Evolutionary conservation across 2,797 vertebrate species (phyloP).

Genomic region (Hapalemur alaotrensis): DNA sequence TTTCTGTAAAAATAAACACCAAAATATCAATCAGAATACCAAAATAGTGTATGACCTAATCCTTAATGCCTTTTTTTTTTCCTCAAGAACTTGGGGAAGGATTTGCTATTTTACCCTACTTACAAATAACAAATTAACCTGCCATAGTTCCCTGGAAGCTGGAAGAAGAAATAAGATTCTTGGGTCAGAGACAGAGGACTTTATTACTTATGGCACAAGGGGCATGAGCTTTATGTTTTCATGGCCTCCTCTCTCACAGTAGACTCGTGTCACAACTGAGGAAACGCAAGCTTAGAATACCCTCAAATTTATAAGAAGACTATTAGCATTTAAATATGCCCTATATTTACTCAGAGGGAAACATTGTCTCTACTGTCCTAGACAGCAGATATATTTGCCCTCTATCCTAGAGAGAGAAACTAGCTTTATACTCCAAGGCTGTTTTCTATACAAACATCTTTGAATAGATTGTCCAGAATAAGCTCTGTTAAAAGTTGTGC

Average conservation of each 20-base stretch:
- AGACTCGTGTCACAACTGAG: neutral
- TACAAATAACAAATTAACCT: neutral
- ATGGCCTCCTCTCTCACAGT: fast-evolving
- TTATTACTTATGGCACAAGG: neutral
- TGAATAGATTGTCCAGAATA: neutral
- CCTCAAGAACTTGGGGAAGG: neutral
- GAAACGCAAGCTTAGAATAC: neutral
- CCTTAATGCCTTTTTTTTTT: neutral
- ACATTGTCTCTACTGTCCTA: neutral
- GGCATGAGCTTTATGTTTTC: neutral
- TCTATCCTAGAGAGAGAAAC: neutral
- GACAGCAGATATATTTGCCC: neutral
- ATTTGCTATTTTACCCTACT: neutral
- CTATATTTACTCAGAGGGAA: neutral
- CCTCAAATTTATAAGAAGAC: neutral
- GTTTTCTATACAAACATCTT: neutral
- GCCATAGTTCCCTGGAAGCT: neutral
- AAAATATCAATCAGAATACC: neutral
- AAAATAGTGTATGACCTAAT: neutral
- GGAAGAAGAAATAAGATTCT: neutral
- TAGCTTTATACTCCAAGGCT: neutral
- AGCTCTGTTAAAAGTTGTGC: neutral
- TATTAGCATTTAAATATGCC: neutral
- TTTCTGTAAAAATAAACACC: neutral
- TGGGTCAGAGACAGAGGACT: neutral